Base-by-base conservation (phyloP, 2,888 invertebrate genomes). In the Lottia gigantea region DNA sequence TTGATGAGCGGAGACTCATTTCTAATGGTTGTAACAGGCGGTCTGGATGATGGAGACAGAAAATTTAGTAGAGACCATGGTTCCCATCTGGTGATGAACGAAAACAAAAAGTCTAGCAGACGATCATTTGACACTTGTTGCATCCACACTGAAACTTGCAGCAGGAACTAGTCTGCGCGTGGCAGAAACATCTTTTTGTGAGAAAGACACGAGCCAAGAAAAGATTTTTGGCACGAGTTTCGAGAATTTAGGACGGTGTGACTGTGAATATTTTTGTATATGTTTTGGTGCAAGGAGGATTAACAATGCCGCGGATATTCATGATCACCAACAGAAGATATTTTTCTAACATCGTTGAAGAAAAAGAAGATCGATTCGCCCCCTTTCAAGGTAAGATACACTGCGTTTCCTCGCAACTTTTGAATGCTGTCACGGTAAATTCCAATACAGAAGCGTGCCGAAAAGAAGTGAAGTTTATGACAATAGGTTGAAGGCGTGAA, bases 241-340 rank as follows among this genome's bases (percentile, higher is more conserved):
- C 40, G 40, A 40, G 40, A 40, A 40, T 40, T 55, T 19, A 55
- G 55, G 55, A 55, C 19, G 55, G 55, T 55, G 55, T 40, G 40
- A 40, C 40, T 40, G 40, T 40, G 40, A 40, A 40, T 40, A 40
- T 40, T 40, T 40, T 40, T 40, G 40, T 55, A 55, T 55, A 23
- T 55, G 55, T 55, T 55, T 55, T 55, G 55, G 55, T 55, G 55
- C 55, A 55, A 55, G 65, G 40, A 23, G 40, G 65, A 46, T 63
- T 23, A 25, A 76, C 45, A 61, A 92, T 92, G 92, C 92, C 92
- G 79, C 89, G 92, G 83, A 92, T 92, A 74, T 92, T 92, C 83
- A 90, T 92, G 67, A 91, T 92, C 83, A 92, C 92, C 23, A 92
- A 92, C 85, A 90, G 91, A 55, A 89, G 92, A 70, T 92, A 92